Evolutionary conservation across 2,113 vertebrate species (phyloP).

Genomic region (Ictidomys tridecemlineatus): DNA sequence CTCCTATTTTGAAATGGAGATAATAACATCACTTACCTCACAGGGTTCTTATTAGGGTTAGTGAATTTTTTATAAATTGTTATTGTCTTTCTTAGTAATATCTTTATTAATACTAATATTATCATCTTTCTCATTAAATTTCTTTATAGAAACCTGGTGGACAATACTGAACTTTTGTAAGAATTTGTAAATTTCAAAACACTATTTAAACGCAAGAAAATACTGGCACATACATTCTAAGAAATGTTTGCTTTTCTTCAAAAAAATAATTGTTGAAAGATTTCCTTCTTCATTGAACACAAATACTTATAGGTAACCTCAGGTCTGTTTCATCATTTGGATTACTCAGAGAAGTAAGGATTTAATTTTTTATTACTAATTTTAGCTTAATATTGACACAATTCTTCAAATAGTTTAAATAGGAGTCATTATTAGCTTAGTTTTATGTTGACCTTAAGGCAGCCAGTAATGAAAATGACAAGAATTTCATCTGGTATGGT

Average conservation of each 20-base stretch:
- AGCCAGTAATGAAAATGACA: not conserved
- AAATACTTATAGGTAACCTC: not conserved
- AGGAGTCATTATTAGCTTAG: not conserved
- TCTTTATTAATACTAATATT: not conserved
- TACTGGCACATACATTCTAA: not conserved
- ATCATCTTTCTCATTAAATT: not conserved
- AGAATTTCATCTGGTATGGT: not conserved
- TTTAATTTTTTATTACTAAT: conserved; percentile 35
- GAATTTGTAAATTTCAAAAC: conserved; percentile 26
- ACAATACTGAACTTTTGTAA: not conserved
- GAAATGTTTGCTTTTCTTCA: conserved; percentile 38
- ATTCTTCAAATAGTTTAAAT: conserved; percentile 32
- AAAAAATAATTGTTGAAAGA: conserved; percentile 45
- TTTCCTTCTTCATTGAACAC: conserved; percentile 32
- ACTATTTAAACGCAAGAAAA: conserved; percentile 30
- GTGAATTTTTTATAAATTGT: not conserved
- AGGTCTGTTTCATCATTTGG: conserved; percentile 27
- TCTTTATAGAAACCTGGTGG: not conserved
- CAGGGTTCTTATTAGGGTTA: not conserved
- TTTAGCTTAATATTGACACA: not conserved
- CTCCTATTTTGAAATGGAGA: conserved; percentile 37
- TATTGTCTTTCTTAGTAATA: not conserved
- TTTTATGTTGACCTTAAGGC: not conserved
- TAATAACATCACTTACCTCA: conserved; percentile 9
- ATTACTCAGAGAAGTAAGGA: not conserved